Base-by-base conservation (phyloP, 2,797 vertebrate genomes). In the Meda fulgida region DNA sequence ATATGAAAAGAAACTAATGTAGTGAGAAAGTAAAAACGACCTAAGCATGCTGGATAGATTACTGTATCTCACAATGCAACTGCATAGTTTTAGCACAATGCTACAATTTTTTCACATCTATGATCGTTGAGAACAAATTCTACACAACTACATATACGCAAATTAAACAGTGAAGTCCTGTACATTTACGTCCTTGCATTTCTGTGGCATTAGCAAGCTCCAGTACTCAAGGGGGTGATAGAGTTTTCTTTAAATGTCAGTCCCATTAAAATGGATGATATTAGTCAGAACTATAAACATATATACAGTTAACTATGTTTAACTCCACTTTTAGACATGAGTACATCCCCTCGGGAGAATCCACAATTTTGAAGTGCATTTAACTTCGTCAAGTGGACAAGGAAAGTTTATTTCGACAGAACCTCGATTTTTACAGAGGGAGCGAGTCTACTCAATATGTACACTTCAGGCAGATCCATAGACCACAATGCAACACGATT, bases 211-310 rank as follows among this genome's bases (percentile, higher is more conserved):
- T 16, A 55, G 1, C 66, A 8, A 36, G 34, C 31, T 55, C 51
- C 73, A n/a, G 73, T 58, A n/a, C 31, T 36, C 31, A 16, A 76
- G 51, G 73, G 26, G 71, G 73, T 21, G 21, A 76, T 76, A 55
- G 72, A 34, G 31, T 13, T 73, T 70, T 46, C 19, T 48, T 48
- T 29, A 71, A 23, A 43, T 26, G 19, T 51, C 4, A 11, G n/a
- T 18, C 26, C 10, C 46, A 75, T 72, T 70, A 70, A n/a, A 71
- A 38, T 71, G 23, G 6, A 26, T 16, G 14, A 46, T 46, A 26
- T 26, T 71, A 46, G 40, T 70, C 23, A n/a, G 11, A n/a, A 38
- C 23, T 43, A 43, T 26, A 71, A 43, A 43, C 38, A 71, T 18
- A 26, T 46, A 23, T 43, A 16, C 21, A n/a, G 19, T 38, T 69